Base-by-base conservation (phyloP, 2,888 invertebrate species). In the Eristalis intricaria region DNA sequence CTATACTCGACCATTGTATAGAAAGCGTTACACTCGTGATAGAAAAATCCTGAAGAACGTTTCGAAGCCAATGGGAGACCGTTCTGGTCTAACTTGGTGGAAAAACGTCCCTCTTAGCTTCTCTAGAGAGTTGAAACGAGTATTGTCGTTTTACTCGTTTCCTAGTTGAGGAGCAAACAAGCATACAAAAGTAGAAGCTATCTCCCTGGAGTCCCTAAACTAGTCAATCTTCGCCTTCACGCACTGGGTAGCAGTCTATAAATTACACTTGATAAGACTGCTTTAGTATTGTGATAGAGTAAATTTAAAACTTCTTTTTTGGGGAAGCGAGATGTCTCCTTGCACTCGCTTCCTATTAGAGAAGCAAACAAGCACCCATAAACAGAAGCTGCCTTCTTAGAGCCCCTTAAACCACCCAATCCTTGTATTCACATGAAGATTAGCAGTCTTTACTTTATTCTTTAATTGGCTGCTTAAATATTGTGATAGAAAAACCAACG, bases 1-100 rank as follows among this genome's bases (percentile, higher is more conserved):
- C 26, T 3, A 26, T 26, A 26, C 26, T 2, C 3, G 2, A 26
- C 26, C 1, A 1, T 26, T 26, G 26, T 2, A 2, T 3, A 26
- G 26, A 26, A 1, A 2, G 26, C 26, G 1, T 26, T 26, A 26
- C 2, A 2, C 3, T 26, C 1, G 26, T 26, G 26, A 26, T 26
- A 26, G 26, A 26, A 2, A 26, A 26, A 26, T 2, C 26, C 3
- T 26, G 26, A 26, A 26, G 78, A 80, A 75, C 86, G 73, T 73
- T 8, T n/a, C 71, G 82, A 70, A 56, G 75, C 74, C 87, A 74
- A 81, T 88, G 73, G 68, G 85, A 84, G 84, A 89, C 90, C 92
- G 91, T 92, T 90, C 86, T 92, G 92, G 91, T 90, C 83, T 86
- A 69, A 71, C 84, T 73, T 89, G 71, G 71, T 75, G 80, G 88